These are phyloP conservation scores for Ernsta delagoae DNA, from an alignment of 2,888 invertebrate genomes.

Conservation along the genomic window DNA sequence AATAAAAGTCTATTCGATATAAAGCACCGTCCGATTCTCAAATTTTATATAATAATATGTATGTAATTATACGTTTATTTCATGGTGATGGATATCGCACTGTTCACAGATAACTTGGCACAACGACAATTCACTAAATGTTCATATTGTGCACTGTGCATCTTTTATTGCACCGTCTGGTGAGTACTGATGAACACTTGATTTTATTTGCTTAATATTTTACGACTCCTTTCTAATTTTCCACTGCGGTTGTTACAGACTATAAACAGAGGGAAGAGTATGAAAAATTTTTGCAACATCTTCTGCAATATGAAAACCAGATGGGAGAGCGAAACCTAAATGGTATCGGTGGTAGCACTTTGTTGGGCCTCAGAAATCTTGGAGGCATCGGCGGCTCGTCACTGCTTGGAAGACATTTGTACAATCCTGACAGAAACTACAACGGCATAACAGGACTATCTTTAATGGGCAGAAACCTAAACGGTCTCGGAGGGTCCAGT, in stretches of 20 bases:
- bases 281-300: conserved; percentile 65
- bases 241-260: conserved; percentile 64
- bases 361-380: conserved; percentile 45
- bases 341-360: conserved; percentile 50
- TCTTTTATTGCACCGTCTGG: conserved; percentile 40
- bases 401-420: conserved; percentile 52
- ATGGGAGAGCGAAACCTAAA: conserved; percentile 51
- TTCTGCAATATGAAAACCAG: conserved; percentile 59
- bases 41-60: conserved; percentile 6
- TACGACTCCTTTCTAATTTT: background rate
- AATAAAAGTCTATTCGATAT: background rate
- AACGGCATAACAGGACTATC: conserved; percentile 56
- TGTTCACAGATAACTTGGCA: conserved; percentile 45
- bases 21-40: conserved; percentile 17
- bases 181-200: conserved; percentile 39
- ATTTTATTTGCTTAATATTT: background rate
- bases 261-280: conserved; percentile 63
- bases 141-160: conserved; percentile 43
- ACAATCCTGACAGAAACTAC: conserved; percentile 49
- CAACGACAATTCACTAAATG: conserved; percentile 38
- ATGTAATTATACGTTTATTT: background rate
- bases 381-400: conserved; percentile 49
- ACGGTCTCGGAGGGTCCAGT: conserved; percentile 46
- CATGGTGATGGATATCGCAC: conserved; percentile 45
- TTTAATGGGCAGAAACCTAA: conserved; percentile 52